Evolutionary conservation across 2,113 vertebrate species (phyloP).

Genomic region (Amblyornis subalaris): DNA sequence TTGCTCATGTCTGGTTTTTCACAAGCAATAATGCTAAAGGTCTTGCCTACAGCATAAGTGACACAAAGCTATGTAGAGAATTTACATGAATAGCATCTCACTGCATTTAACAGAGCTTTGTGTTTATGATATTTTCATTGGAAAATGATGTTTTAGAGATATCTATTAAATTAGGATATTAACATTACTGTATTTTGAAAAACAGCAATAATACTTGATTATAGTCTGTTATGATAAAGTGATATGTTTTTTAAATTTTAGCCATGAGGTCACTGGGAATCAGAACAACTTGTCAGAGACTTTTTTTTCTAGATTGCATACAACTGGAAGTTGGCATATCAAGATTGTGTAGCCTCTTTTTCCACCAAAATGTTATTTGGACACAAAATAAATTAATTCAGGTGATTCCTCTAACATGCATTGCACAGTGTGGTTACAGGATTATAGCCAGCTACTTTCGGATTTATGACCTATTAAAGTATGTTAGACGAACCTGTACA

Average conservation of each 20-base stretch:
- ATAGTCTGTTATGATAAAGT: neutral
- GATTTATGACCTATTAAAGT: neutral
- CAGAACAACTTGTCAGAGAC: neutral
- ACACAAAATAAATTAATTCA: neutral
- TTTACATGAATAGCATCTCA: neutral
- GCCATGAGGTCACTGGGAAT: neutral
- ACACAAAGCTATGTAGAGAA: neutral
- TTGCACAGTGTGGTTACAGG: neutral
- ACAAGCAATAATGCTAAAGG: neutral
- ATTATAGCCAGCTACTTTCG: neutral
- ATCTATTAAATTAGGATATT: neutral
- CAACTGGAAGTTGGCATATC: neutral
- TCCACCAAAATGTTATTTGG: neutral
- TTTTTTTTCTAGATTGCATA: neutral
- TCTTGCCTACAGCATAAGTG: neutral
- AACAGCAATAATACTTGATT: neutral
- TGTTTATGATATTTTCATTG: neutral
- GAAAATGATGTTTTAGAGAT: neutral
- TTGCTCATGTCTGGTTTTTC: neutral
- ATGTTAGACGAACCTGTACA: neutral
- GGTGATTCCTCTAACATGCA: neutral
- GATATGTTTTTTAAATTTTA: neutral
- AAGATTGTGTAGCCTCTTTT: neutral
- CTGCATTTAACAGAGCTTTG: neutral
- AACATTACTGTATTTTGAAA: neutral